phyloP scores from a whole-genome alignment of 2,113 vertebrate species.

The Columba janthina region DNA sequence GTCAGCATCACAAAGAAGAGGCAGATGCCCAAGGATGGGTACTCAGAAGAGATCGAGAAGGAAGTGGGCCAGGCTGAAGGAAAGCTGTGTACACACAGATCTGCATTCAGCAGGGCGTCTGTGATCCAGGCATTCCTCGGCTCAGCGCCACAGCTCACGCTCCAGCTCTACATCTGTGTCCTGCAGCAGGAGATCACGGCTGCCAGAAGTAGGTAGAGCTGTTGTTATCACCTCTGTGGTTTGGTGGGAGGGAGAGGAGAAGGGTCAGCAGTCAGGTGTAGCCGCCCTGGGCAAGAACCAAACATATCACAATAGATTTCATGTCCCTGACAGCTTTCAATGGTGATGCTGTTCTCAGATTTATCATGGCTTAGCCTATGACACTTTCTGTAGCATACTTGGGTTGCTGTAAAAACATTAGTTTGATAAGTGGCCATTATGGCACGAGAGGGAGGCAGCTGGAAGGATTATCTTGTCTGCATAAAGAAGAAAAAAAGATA shows the following conservation, averaged over 20 bases:
- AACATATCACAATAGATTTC: not conserved
- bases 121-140: constrained; percentile 98
- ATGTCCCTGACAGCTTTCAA: not conserved
- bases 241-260: not conserved
- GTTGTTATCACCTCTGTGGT: not conserved
- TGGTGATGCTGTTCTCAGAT: not conserved
- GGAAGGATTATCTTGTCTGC: not conserved
- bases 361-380: not conserved
- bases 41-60: constrained; percentile 89
- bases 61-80: constrained; percentile 96
- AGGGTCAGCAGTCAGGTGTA: not conserved
- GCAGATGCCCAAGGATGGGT: constrained; percentile 88
- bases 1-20: constrained; percentile 97
- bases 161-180: constrained; percentile 94
- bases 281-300: not conserved
- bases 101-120: constrained; percentile 92
- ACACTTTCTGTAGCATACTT: not conserved
- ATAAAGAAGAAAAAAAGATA: not conserved
- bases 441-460: not conserved
- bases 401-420: not conserved
- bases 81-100: constrained; percentile 90
- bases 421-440: not conserved
- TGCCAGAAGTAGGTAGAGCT: constrained; percentile 84
- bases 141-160: constrained; percentile 94
- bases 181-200: constrained; percentile 83